Conservation (phyloP, 35 echinoderm and acorn worm genomes). For the Amphiura filiformis region DNA sequence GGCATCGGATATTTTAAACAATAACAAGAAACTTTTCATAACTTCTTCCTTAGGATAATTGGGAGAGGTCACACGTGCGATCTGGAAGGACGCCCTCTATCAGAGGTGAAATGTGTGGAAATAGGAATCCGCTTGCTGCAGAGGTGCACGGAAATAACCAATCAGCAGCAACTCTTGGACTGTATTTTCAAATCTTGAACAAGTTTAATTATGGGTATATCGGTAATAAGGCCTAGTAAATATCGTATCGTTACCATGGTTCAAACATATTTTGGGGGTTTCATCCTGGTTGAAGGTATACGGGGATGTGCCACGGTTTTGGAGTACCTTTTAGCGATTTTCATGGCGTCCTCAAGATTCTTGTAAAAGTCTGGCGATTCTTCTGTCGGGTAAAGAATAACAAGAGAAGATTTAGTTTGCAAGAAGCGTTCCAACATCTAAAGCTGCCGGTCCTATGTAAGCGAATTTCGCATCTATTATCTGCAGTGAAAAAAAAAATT, state of each 20-base stretch:
- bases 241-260: too few species aligned
- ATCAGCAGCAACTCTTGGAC: too few species aligned
- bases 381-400: constrained; percentile 16
- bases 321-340: too few species aligned
- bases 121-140: constrained; percentile 3
- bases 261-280: too few species aligned
- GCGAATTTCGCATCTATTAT: constrained; percentile 66
- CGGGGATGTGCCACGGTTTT: too few species aligned
- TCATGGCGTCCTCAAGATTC: not conserved
- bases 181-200: too few species aligned
- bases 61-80: constrained; percentile 18
- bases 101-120: constrained; percentile 30
- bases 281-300: too few species aligned
- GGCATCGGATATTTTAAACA: too few species aligned
- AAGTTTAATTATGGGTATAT: too few species aligned
- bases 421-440: constrained; percentile 59
- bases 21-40: too few species aligned
- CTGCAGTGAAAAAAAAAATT: constrained; percentile 37
- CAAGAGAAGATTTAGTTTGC: constrained; percentile 69
- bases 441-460: constrained; percentile 48
- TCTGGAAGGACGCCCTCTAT: constrained; percentile 15
- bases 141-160: not conserved
- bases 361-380: constrained; percentile 7
- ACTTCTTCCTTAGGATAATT: constrained; percentile 18
- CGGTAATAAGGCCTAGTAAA: too few species aligned